Evolutionary conservation across 2,888 invertebrate species (phyloP), one percentile per base, ranked within the genome.

Genomic region (Eulithis prunata): DNA sequence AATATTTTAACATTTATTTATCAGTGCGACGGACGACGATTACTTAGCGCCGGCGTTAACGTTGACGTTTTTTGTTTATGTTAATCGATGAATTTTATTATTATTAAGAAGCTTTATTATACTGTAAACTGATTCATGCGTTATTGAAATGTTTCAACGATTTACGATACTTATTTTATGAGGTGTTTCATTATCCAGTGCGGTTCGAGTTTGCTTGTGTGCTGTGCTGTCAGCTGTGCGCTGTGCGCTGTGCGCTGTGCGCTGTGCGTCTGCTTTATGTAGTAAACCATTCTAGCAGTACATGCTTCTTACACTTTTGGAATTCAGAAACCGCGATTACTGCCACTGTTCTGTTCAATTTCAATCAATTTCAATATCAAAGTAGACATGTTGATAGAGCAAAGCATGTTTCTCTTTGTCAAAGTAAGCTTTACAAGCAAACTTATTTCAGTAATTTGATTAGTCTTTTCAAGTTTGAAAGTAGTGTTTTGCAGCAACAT

Each of bases 1-100:
- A 69, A 73, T 71, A 63, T 64, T 71, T 68, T 67, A 70, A 70
- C 71, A 73, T 73, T 68, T 71, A 71, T 73, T 65, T 68, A 68
- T 68, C 68, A 68, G 66, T 59, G 72, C 60, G 47, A 60, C 52
- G 52, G 52, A 70, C 60, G 47, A 60, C 52, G 52, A 59, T 57
- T 62, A 54, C 61, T 62, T 57, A 63, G 69, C 70, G 69, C 67
- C 62, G 64, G 61, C 59, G 62, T 65, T 63, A 47, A 49, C 61
- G 67, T 68, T 66, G 53, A 57, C 62, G 68, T 66, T 70, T 56
- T 63, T 68, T 70, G 66, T 69, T 71, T 65, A 70, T 65, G 68
- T 51, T 69, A 57, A 69, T 66, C 69, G 69, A 57, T 63, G 54
- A 45, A 54, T 61, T 62, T 57, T 58, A 54, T 64, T 57, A 55